phyloP scores from a whole-genome alignment of 2,797 vertebrate species.

The Sus cebifrons region DNA sequence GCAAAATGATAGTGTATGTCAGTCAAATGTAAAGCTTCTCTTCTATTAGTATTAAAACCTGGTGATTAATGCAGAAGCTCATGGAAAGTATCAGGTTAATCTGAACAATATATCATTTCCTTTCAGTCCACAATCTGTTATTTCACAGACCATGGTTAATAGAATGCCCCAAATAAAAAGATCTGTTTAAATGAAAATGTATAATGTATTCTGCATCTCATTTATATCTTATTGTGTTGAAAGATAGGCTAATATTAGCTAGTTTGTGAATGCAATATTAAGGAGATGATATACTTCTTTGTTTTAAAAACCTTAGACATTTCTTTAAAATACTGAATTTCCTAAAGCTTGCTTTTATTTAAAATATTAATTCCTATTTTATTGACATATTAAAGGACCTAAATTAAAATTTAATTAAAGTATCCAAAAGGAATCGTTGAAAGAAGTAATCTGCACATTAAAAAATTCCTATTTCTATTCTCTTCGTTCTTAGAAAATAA shows the following conservation, averaged over 20 bases:
- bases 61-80: conserved; percentile 67
- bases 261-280: not conserved
- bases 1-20: conserved; percentile 65
- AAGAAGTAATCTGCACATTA: conserved; percentile 23
- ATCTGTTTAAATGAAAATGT: conserved; percentile 68
- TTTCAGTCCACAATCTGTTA: conserved; percentile 61
- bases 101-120: conserved; percentile 73
- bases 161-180: conserved; percentile 75
- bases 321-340: conserved; percentile 69
- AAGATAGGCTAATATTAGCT: conserved; percentile 42
- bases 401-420: conserved; percentile 44
- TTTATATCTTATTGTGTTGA: conserved; percentile 62
- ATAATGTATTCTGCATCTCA: conserved; percentile 70
- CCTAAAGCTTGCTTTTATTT: conserved; percentile 30
- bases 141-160: conserved; percentile 66
- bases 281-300: conserved; percentile 43
- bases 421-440: not conserved
- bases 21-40: conserved; percentile 65
- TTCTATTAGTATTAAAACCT: conserved; percentile 65
- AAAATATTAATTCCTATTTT: conserved; percentile 45
- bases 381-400: conserved; percentile 9
- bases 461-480: conserved; percentile 3
- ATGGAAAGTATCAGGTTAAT: conserved; percentile 67
- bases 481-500: conserved; percentile 62
- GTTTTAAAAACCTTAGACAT: conserved; percentile 59